Evolutionary conservation across 2,113 vertebrate genomes (phyloP), one percentile per base, ranked within the genome.

Genomic region (Arenaria interpres): DNA sequence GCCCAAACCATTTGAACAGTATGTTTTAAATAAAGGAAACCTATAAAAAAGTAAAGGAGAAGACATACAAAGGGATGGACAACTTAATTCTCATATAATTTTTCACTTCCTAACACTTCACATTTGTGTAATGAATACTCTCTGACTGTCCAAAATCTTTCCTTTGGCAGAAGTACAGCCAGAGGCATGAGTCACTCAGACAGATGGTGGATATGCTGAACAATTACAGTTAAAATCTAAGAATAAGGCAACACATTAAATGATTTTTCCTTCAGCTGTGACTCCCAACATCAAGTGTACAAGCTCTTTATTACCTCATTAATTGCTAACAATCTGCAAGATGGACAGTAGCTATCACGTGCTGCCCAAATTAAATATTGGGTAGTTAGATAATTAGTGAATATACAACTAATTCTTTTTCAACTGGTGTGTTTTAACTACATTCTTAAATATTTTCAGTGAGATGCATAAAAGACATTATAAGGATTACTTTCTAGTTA

Each of bases 181-280:
- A 85, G 64, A 93, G 68, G 63, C 63, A 81, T 88, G 84, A 90
- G 73, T 96, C 89, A 95, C 33, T 88, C 22, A 19, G 93, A 83
- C 85, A 93, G 82, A 90, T 72, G 82, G 88, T 74, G 43, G 66
- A 83, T 85, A 69, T 45, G 48, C 30, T 50, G 93, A 90, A 90
- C 80, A 93, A 88, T 90, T 94, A 81, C 22, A 86, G 63, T 72
- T 78, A 89, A 94, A 92, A 86, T 39, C 50, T 76, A 76, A 92
- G 93, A 95, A 80, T 20, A 95, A 89, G 30, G 86, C 25, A 90
- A 88, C 23, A 51, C 2, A 22, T 60, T 74, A 76, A 90, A 85
- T 81, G 68, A 92, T 75, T 93, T 93, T 80, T 77, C 45, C 54
- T 88, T 95, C 73, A 79, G n/a, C 64, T 95, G 60, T 63, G 50